Base-by-base conservation (phyloP, 2,113 vertebrate species). In the Malurus alboscapulatus region DNA sequence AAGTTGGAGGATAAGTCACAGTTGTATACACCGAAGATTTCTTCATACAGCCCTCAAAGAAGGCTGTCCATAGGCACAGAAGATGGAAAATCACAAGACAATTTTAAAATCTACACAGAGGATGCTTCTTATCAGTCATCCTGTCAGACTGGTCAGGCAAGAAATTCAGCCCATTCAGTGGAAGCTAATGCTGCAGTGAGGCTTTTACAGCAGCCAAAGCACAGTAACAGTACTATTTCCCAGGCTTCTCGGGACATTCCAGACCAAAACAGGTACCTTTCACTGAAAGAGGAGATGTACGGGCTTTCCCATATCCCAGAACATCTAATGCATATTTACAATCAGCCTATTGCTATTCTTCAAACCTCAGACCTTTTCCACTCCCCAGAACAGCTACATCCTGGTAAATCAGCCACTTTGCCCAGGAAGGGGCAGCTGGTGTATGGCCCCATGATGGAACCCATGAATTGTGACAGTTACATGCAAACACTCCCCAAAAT, bases 31-130 rank as follows among this genome's bases (percentile, higher is more conserved):
- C 90, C 98, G 36, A 98, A 97, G 95, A 95, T 95, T 18, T 88
- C 96, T 69, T 95, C 97, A 0, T 97, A 96, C 25, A 97, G 97
- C 54, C 95, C 96, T 57, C 98, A 97, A 44, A 97, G 97, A 44
- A 98, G 98, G 14, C 92, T 97, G 27, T 97, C 96, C 6, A 88
- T 88, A 62, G 97, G 97, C 77, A 76, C 40, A 8, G 97, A 97
- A 81, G 97, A 97, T 51, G 95, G 94, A 86, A 98, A 98, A 95
- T 98, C 98, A 80, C 98, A 97, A 86, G 98, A 98, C 92, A 98
- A 93, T 95, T 99, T 98, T 96, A 99, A 99, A 97, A 98, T 99
- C 88, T 99, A 99, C 25, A 97, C 98, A 29, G 99, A 99, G 92
- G 98, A 98, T 80, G 92, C 98, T 55, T 98, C 98, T n/a, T 97